Percentiles rank a stretch among this genome's conserved stretches.
Evolutionary conservation across 2,797 vertebrate genomes (phyloP).

Genomic region (Oceanodroma leucorhoa): DNA sequence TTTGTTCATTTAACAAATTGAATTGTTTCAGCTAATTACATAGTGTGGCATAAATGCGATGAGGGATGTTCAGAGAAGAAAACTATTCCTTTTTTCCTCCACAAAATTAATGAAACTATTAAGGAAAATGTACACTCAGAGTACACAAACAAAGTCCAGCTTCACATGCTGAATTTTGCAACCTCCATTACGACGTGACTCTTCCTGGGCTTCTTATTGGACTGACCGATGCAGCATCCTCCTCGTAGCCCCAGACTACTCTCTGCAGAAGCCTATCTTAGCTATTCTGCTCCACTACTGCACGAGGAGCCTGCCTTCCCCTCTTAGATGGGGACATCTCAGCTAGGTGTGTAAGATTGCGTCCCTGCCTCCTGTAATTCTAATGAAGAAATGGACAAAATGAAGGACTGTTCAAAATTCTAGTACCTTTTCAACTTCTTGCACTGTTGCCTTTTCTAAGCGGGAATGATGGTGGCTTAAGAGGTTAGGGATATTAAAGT

Average conservation of each 20-base stretch:
- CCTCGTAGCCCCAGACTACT: not conserved
- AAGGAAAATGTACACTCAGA: not conserved
- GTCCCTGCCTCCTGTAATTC: not conserved
- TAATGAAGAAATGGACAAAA: not conserved
- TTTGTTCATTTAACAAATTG: constrained; percentile 45
- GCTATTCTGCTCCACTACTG: not conserved
- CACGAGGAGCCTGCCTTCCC: not conserved
- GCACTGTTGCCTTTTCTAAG: not conserved
- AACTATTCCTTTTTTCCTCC: not conserved
- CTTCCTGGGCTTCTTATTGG: not conserved
- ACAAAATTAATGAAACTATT: not conserved
- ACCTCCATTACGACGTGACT: not conserved
- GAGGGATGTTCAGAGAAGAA: not conserved
- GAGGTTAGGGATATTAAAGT: not conserved
- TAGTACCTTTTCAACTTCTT: not conserved
- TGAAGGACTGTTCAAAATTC: not conserved
- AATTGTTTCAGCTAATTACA: constrained; percentile 29
- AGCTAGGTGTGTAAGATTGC: not conserved
- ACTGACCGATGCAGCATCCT: accelerated
- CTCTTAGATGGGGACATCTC: not conserved
- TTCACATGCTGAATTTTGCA: not conserved
- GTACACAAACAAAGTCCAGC: not conserved
- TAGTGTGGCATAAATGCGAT: not conserved
- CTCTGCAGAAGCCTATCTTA: not conserved
- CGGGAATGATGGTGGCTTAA: not conserved